Percentiles rank a stretch among this genome's conserved stretches.
phyloP scores from a whole-genome alignment of 2,888 invertebrate species.

The Anagyrus pseudococci region DNA sequence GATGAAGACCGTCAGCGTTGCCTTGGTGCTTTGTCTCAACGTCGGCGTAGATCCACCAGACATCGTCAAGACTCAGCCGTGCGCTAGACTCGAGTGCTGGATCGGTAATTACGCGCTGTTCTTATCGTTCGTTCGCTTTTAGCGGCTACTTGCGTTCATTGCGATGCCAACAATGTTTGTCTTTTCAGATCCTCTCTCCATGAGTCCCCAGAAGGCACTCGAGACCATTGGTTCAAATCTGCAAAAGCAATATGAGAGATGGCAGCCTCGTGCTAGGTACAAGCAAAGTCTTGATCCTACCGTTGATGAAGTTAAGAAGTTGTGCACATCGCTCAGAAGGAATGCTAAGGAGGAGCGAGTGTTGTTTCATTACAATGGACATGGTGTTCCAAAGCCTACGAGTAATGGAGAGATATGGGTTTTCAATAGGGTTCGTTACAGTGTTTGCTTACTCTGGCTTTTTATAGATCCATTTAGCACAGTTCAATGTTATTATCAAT shows the following conservation, averaged over 20 bases:
- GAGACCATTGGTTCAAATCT: slow-evolving; percentile 90
- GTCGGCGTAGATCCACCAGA: slow-evolving; percentile 99
- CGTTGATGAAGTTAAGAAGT: slow-evolving; percentile 95
- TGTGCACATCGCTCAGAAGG: slow-evolving; percentile 90
- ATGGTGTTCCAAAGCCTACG: slow-evolving; percentile 98
- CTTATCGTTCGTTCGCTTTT: no score
- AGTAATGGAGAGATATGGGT: slow-evolving; percentile 99
- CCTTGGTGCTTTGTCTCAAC: slow-evolving; percentile 95
- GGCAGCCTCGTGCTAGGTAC: slow-evolving; percentile 98
- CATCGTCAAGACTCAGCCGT: slow-evolving; percentile 95
- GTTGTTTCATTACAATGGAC: slow-evolving; percentile 98
- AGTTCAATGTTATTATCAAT: neutral
- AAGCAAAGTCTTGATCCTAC: slow-evolving; percentile 98
- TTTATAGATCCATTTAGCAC: neutral
- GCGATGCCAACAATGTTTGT: no score
- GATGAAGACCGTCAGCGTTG: slow-evolving; percentile 99
- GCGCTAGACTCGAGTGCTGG: slow-evolving; percentile 96
- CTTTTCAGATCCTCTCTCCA: slow-evolving; percentile 80
- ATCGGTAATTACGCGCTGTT: slow-evolving; percentile 77
- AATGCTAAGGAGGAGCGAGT: slow-evolving; percentile 99
- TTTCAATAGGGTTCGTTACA: slow-evolving; percentile 81
- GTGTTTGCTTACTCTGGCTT: neutral
- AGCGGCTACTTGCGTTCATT: neutral
- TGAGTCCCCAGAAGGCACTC: slow-evolving; percentile 89
- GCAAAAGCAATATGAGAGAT: slow-evolving; percentile 96